Percentiles rank a stretch among this genome's conserved stretches.
Conservation (phyloP, 2,888 invertebrate species). For the Rugalucina vietnamica region DNA sequence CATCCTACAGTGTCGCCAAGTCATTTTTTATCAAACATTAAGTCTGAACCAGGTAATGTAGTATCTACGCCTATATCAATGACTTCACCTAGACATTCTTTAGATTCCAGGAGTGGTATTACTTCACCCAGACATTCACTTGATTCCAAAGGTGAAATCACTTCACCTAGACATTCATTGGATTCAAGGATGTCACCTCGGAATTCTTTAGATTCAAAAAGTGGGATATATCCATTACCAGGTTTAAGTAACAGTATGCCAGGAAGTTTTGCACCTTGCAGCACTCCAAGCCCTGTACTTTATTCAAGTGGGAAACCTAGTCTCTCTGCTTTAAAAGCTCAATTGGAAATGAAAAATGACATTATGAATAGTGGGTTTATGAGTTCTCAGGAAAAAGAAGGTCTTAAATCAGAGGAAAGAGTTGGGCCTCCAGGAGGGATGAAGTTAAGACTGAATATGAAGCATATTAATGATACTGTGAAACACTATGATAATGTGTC, state of each 20-base stretch:
- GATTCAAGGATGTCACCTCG: conserved; percentile 47
- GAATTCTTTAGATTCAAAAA: conserved; percentile 24
- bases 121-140: too few relatives aligned
- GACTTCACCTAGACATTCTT: conserved; percentile 43
- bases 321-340: conserved; percentile 60
- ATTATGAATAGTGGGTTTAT: conserved; percentile 38
- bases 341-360: conserved; percentile 61
- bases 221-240: conserved; percentile 36
- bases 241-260: conserved; percentile 13
- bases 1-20: neutral
- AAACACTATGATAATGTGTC: conserved; percentile 60
- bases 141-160: too few relatives aligned
- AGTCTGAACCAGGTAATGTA: neutral
- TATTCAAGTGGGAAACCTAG: conserved; percentile 58
- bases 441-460: conserved; percentile 64
- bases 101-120: conserved; percentile 25
- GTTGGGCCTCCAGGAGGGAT: conserved; percentile 26
- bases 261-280: conserved; percentile 16
- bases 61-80: conserved; percentile 12
- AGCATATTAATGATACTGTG: conserved; percentile 39
- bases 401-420: conserved; percentile 40
- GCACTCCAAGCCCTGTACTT: conserved; percentile 22
- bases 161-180: too few relatives aligned
- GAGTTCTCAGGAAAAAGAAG: conserved; percentile 55
- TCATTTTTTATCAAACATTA: conserved; percentile 1